Evolutionary conservation across 1,140 invertebrate species (phyloP).

Genomic region (Galleria mellonella): DNA sequence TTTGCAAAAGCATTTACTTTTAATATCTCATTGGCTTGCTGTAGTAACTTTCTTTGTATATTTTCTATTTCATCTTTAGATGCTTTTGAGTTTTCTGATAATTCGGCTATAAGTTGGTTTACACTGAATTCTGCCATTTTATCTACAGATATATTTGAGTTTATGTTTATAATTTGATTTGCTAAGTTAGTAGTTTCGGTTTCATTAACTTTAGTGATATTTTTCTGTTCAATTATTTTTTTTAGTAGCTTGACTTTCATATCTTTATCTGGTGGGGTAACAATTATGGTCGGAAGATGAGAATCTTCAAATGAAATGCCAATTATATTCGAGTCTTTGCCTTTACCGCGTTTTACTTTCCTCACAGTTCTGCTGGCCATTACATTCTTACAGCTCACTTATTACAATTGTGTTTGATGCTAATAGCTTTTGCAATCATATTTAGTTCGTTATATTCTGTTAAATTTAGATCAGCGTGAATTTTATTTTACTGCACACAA

Average conservation of each 20-base stretch:
- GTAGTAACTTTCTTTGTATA: constrained; percentile 55
- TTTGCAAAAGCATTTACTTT: constrained; percentile 59
- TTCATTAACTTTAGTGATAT: constrained; percentile 1
- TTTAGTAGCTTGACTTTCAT: constrained; percentile 45
- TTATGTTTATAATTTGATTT: too few relatives aligned
- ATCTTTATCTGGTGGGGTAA: constrained; percentile 48
- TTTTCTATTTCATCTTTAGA: constrained; percentile 60
- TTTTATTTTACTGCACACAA: too few relatives aligned
- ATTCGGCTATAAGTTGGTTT: constrained; percentile 56
- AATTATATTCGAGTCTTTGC: constrained; percentile 31
- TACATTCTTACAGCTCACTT: constrained; percentile 44
- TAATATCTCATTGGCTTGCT: constrained; percentile 62
- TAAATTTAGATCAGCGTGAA: too few relatives aligned
- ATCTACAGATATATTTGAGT: constrained; percentile 9
- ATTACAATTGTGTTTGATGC: constrained; percentile 25
- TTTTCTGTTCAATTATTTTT: constrained; percentile 19
- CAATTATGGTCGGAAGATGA: constrained; percentile 43
- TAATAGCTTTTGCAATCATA: constrained; percentile 10
- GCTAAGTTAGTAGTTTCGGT: neutral
- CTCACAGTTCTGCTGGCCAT: constrained; percentile 70
- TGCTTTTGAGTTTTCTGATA: constrained; percentile 56
- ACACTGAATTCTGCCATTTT: constrained; percentile 54
- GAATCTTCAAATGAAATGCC: constrained; percentile 7
- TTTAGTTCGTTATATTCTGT: too few relatives aligned
- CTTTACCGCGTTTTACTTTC: constrained; percentile 60